These are phyloP conservation scores for Spodoptera litura DNA, from an alignment of 1,140 invertebrate species.

Conservation along the genomic window DNA sequence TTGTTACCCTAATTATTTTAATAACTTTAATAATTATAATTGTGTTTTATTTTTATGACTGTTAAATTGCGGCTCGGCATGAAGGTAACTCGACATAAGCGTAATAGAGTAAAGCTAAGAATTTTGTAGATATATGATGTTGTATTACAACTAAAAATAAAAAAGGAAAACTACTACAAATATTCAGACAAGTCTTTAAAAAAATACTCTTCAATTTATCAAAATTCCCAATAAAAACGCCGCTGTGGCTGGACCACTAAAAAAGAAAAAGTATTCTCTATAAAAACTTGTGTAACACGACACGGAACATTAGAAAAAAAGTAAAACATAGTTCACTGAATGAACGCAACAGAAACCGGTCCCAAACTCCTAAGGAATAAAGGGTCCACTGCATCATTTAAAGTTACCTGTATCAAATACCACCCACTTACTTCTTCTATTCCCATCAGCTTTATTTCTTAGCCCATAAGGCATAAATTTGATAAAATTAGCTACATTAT, in stretches of 20 bases:
- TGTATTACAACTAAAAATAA: no score
- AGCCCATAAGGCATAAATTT: not conserved
- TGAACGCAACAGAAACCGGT: constrained; percentile 39
- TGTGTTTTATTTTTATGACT: no score
- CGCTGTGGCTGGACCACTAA: not conserved
- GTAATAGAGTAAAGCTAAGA: no score
- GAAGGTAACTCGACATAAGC: no score
- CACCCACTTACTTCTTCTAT: not conserved
- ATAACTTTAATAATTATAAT: no score
- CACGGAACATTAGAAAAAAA: constrained; percentile 34
- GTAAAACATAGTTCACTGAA: constrained; percentile 45
- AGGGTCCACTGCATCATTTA: constrained; percentile 22
- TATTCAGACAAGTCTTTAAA: not conserved
- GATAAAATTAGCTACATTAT: not conserved
- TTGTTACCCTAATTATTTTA: no score
- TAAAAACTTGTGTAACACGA: constrained; percentile 25
- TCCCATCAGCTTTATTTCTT: not conserved
- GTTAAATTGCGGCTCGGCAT: not conserved
- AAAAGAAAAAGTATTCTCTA: not conserved
- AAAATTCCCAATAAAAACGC: constrained; percentile 5
- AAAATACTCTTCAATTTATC: not conserved
- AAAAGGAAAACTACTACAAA: no score
- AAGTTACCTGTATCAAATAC: constrained; percentile 34
- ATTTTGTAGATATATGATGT: no score
- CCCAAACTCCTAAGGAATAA: constrained; percentile 28